A percentile compares a stretch with the other conserved stretches of the same genome.
These are phyloP conservation scores for Sebastes flavidus DNA, from an alignment of 2,797 vertebrate species.

Conservation along the genomic window DNA sequence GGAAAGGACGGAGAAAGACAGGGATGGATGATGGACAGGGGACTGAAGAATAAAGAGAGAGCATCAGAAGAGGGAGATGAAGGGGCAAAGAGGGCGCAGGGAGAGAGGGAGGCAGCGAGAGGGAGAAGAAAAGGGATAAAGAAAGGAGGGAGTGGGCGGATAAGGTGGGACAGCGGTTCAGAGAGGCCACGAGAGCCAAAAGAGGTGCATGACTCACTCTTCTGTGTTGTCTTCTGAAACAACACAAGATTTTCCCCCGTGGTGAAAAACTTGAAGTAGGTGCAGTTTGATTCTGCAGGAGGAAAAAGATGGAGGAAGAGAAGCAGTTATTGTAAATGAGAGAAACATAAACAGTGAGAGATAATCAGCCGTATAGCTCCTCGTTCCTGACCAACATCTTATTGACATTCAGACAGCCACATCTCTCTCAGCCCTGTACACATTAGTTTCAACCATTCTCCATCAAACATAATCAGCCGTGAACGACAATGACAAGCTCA, in stretches of 20 bases:
- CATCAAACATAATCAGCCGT: conserved; percentile 49
- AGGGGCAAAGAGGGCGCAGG: background rate
- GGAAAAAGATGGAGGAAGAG: background rate
- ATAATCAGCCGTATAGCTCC: background rate
- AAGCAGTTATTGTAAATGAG: background rate
- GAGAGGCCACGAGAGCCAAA: background rate
- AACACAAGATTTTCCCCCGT: conserved; percentile 86
- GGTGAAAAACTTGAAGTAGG: conserved; percentile 93
- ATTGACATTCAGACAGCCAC: conserved; percentile 28
- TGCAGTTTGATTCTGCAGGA: conserved; percentile 87
- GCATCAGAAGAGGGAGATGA: background rate
- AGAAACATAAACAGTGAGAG: background rate
- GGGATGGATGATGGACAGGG: background rate
- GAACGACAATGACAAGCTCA: conserved; percentile 51
- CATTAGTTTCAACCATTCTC: conserved; percentile 33
- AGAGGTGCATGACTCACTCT: conserved; percentile 79
- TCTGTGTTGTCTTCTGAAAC: conserved; percentile 88
- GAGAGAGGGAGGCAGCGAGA: background rate
- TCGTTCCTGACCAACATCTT: conserved; percentile 15
- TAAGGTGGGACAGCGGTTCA: conserved; percentile 21
- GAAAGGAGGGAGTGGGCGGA: conserved; percentile 26
- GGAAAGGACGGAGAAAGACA: background rate
- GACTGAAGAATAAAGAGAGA: background rate
- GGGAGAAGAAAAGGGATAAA: background rate
- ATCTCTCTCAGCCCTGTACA: background rate